phyloP scores from a whole-genome alignment of 2,888 invertebrate species.

The Chrysopilus asiliformis region DNA sequence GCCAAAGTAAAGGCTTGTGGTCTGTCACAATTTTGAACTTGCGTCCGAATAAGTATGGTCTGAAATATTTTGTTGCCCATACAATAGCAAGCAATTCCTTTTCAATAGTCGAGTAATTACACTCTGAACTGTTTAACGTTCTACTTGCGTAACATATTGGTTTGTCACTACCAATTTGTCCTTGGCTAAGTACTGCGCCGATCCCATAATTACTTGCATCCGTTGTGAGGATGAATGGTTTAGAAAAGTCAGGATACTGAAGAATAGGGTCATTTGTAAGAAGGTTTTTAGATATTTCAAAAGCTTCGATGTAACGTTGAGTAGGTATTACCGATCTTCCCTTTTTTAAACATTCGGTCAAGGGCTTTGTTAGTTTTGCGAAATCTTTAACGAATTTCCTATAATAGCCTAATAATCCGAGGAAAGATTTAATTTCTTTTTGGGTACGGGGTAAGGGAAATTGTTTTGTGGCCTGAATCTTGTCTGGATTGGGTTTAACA shows the following conservation, averaged over 20 bases:
- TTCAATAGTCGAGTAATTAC: slow-evolving; percentile 21
- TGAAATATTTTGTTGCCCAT: slow-evolving; percentile 24
- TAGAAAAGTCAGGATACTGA: slow-evolving; percentile 25
- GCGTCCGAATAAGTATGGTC: slow-evolving; percentile 25
- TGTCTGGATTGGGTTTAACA: slow-evolving; percentile 22
- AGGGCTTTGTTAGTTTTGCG: too few species aligned
- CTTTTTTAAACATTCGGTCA: too few species aligned
- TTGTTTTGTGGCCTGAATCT: too few species aligned
- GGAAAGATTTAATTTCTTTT: slow-evolving; percentile 18
- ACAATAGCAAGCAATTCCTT: slow-evolving; percentile 25
- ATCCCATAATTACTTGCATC: slow-evolving; percentile 21
- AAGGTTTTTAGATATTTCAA: slow-evolving; percentile 10
- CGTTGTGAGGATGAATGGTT: slow-evolving; percentile 21
- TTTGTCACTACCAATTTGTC: slow-evolving; percentile 11
- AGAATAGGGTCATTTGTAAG: too few species aligned
- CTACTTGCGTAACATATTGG: slow-evolving; percentile 21
- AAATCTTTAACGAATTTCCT: too few species aligned
- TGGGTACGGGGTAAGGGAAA: slow-evolving; percentile 16
- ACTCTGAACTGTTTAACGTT: slow-evolving; percentile 17
- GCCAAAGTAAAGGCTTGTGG: slow-evolving; percentile 27
- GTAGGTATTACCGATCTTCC: too few species aligned
- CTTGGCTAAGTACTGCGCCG: slow-evolving; percentile 20
- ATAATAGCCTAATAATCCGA: too few species aligned
- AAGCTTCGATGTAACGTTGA: slow-evolving; percentile 8
- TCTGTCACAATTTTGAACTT: slow-evolving; percentile 30